Evolutionary conservation across 2,797 vertebrate genomes (phyloP).

Genomic region (Xerus rutilus): DNA sequence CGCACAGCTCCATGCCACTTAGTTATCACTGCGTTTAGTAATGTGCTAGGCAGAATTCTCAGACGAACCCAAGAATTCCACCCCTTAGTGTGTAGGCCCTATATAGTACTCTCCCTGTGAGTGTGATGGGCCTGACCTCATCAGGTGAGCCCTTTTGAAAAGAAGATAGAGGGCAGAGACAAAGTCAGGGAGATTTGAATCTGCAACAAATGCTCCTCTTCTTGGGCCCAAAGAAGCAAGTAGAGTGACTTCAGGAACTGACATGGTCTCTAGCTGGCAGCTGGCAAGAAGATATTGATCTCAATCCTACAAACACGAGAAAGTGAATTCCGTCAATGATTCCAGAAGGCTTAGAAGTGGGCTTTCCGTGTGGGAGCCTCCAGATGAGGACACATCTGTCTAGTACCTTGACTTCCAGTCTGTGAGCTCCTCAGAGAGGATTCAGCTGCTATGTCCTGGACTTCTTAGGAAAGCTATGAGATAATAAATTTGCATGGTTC

Average conservation of each 20-base stretch:
- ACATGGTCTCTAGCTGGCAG: not conserved
- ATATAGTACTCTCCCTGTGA: not conserved
- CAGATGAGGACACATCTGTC: not conserved
- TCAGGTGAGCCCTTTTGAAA: not conserved
- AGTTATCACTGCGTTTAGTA: not conserved
- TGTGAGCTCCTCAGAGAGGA: not conserved
- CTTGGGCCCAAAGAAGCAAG: not conserved
- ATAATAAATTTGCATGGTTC: not conserved
- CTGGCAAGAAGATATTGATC: not conserved
- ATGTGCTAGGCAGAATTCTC: not conserved
- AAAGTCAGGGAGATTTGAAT: constrained; percentile 31
- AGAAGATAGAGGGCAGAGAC: not conserved
- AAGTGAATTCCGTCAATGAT: not conserved
- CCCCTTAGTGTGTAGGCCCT: fast-evolving
- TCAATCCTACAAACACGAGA: not conserved
- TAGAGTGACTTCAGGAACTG: not conserved
- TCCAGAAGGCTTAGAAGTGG: not conserved
- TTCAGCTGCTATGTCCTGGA: not conserved
- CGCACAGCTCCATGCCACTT: not conserved
- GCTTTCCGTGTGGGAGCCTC: not conserved
- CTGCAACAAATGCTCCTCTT: not conserved
- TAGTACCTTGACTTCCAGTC: not conserved
- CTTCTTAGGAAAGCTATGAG: not conserved
- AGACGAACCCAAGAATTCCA: not conserved
- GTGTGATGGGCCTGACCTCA: not conserved